phyloP scores from a whole-genome alignment of 2,888 invertebrate genomes.

The Sinotaia quadrata region DNA sequence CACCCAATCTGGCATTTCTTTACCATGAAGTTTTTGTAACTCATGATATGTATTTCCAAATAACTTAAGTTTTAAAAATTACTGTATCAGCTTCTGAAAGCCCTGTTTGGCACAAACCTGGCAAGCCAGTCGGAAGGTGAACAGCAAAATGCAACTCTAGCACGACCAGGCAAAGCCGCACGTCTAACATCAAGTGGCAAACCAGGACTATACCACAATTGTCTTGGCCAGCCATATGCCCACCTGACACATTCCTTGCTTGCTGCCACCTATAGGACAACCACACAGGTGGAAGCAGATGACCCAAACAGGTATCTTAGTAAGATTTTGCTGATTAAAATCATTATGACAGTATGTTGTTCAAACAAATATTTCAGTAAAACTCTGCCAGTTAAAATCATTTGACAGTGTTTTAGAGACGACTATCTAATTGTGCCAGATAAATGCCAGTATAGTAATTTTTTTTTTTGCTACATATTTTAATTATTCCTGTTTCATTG shows the following conservation, averaged over 20 bases:
- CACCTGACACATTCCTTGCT: constrained; percentile 72
- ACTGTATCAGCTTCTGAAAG: constrained; percentile 78
- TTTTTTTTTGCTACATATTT: too few species aligned
- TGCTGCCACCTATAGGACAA: constrained; percentile 62
- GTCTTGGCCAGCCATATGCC: constrained; percentile 72
- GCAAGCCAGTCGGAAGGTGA: constrained; percentile 70
- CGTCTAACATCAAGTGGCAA: constrained; percentile 54
- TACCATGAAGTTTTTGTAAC: too few species aligned
- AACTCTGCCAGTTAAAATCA: too few species aligned
- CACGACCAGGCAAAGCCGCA: constrained; percentile 59
- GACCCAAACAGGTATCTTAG: constrained; percentile 56
- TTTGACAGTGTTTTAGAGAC: too few species aligned
- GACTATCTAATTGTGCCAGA: too few species aligned
- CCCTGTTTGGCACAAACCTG: constrained; percentile 84
- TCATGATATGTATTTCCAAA: too few species aligned
- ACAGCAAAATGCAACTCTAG: constrained; percentile 40
- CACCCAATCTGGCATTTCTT: too few species aligned
- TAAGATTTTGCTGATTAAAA: not conserved
- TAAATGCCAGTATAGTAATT: not conserved
- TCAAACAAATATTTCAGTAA: not conserved
- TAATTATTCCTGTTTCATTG: too few species aligned
- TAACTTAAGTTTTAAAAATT: too few species aligned
- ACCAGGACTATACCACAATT: constrained; percentile 72
- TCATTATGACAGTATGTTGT: not conserved
- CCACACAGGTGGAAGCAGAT: constrained; percentile 58